Base-by-base conservation (phyloP, 2,797 vertebrate species). In the Pipistrellus kuhlii region DNA sequence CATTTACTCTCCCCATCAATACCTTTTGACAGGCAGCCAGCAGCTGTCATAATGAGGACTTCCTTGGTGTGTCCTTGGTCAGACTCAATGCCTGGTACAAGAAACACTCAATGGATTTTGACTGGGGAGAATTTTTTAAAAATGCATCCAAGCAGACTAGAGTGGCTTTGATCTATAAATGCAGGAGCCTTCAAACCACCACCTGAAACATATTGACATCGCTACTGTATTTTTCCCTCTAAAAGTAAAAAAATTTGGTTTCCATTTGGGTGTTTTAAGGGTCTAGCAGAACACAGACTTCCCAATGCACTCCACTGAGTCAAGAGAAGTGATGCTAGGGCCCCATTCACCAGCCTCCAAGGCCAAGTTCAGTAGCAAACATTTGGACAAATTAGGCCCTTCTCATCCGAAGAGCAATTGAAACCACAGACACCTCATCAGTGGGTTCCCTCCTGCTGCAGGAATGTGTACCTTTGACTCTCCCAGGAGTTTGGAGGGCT, bases 381-480 rank as follows among this genome's bases (percentile, higher is more conserved):
- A 87, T 66, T 84, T 59, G 82, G 88, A 88, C 62, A 69, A 94
- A 95, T 73, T 46, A 25, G 53, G 73, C 95, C 97, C 90, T 94
- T 96, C 83, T 80, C 81, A 44, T 75, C 81, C 87, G 96, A 92
- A 95, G 94, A 95, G 92, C 93, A 68, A 69, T 7, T 90, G 32
- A 76, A 88, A 71, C 72, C 94, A 95, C 92, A 90, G 27, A 44
- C 68, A 93, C 90, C 66, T 15, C 84, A 88, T 88, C 96, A 85
- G 93, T 88, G 94, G 78, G 84, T 94, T 96, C 41, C 97, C 95
- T 97, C 96, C 95, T 95, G 95, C 87, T 97, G 98, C 93, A 75
- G 97, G 83, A 90, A 97, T 98, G 97, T 96, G 97, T 97, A 98
- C 96, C 97, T 97, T 97, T 97, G 92, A 96, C 97, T 97, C 97